Evolutionary conservation across 1,140 invertebrate species (phyloP), one percentile per base, ranked within the genome.

Genomic region (Anastrepha ludens): DNA sequence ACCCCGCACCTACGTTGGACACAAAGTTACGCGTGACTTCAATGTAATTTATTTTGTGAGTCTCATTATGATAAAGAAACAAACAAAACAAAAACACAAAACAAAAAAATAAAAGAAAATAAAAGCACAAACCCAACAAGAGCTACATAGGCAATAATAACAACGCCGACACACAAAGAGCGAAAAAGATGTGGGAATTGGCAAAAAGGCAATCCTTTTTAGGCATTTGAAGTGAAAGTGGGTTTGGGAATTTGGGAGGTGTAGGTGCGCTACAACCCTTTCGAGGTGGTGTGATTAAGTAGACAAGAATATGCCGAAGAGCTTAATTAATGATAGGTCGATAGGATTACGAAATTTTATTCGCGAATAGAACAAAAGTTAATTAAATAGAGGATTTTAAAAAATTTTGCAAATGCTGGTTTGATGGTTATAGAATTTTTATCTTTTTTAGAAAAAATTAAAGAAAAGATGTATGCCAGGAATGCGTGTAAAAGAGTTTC

Each of bases 191-290:
- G n/a, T 47, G 13, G 29, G 29, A 29, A 29, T 29, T 29, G 29
- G 5, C 50, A 81, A 29, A 81, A 81, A 55, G 50, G 74, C 74
- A 81, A 81, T 81, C 74, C 74, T 81, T 67, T 67, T 81, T 81
- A 81, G 74, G 74, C 55, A 17, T 74, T 50, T 44, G 39, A 47
- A 15, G 6, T 8, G 70, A 15, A 2, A 74, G 39, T 15, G 17
- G 15, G 74, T 50, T 50, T 20, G 74, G 47, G 74, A 55, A 55
- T 55, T 55, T 29, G 74, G 47, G n/a, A 20, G 70, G n/a, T n/a
- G n/a, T n/a, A 8, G 70, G 41, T 7, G 41, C 47, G 17, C 44
- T 55, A 5, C 2, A 81, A 81, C 74, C 74, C 47, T 81, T 74
- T 81, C 74, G 17, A n/a, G 17, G 47, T 81, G 50, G n/a, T 0